Conservation (phyloP, 2,888 invertebrate genomes). For the Eilema depressum region DNA sequence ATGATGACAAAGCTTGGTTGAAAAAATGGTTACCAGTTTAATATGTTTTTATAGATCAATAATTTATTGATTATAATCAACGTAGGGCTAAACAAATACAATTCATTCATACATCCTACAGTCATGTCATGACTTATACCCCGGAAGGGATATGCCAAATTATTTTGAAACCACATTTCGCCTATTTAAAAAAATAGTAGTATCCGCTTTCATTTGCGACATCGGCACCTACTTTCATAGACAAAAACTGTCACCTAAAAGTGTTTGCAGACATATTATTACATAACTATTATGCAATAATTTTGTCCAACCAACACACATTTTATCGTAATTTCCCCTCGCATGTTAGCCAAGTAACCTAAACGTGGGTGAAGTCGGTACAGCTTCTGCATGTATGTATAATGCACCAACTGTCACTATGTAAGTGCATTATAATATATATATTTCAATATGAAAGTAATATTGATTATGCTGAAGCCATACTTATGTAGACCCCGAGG, state of each 20-base stretch:
- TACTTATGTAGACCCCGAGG: constrained; percentile 23
- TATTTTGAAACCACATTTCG: not conserved
- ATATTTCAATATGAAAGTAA: constrained; percentile 36
- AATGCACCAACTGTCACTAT: not conserved
- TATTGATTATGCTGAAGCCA: constrained; percentile 16
- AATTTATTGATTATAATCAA: too few species aligned
- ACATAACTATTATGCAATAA: not conserved
- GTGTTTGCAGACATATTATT: not conserved
- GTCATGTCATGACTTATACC: not conserved
- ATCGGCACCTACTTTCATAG: not conserved
- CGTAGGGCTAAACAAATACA: too few species aligned
- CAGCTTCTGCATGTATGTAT: not conserved
- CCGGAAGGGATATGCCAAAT: not conserved
- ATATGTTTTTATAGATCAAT: too few species aligned
- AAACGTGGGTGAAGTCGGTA: not conserved
- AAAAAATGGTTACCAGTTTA: too few species aligned
- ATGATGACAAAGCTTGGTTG: too few species aligned
- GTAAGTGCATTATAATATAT: not conserved
- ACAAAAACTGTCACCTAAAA: not conserved
- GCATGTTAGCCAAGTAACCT: not conserved
- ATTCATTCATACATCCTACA: too few species aligned
- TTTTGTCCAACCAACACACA: not conserved
- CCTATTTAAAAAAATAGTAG: not conserved
- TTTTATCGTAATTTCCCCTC: not conserved
- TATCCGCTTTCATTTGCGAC: not conserved